These are phyloP conservation scores for Callipepla squamata DNA, from an alignment of 2,113 vertebrate genomes.

Conservation along the genomic window DNA sequence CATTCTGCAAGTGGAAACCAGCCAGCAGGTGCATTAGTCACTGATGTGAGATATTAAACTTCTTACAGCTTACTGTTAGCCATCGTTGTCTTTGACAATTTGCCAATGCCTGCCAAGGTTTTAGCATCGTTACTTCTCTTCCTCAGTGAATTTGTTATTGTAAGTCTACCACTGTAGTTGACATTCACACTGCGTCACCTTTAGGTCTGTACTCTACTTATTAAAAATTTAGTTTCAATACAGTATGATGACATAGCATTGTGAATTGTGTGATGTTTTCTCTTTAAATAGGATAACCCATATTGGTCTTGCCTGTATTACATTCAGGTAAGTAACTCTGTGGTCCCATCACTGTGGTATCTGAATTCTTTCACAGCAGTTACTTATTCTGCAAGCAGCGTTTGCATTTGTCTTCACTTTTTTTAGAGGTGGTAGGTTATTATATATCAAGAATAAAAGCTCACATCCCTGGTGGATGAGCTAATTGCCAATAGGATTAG, in stretches of 20 bases:
- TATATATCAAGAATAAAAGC: background rate
- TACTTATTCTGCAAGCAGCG: background rate
- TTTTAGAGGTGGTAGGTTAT: background rate
- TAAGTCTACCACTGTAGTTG: background rate
- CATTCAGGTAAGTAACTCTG: background rate
- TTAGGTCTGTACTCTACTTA: background rate
- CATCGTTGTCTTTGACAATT: background rate
- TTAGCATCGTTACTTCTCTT: background rate
- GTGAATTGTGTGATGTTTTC: background rate
- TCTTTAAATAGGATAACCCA: background rate
- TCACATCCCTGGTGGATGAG: background rate
- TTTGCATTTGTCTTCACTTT: background rate
- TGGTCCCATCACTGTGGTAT: background rate
- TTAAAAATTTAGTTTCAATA: background rate
- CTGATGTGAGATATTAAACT: background rate
- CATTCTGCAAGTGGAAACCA: background rate
- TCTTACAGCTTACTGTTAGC: background rate
- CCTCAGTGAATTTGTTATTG: background rate
- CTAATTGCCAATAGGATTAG: slow-evolving; percentile 6
- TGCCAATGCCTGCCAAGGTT: background rate
- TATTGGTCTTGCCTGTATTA: background rate
- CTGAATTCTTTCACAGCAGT: background rate
- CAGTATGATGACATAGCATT: background rate
- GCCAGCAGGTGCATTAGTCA: background rate
- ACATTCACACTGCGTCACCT: background rate